Percentiles rank a stretch among this genome's conserved stretches.
These are phyloP conservation scores for Sciaenops ocellatus DNA, from an alignment of 2,797 vertebrate genomes.

Conservation along the genomic window DNA sequence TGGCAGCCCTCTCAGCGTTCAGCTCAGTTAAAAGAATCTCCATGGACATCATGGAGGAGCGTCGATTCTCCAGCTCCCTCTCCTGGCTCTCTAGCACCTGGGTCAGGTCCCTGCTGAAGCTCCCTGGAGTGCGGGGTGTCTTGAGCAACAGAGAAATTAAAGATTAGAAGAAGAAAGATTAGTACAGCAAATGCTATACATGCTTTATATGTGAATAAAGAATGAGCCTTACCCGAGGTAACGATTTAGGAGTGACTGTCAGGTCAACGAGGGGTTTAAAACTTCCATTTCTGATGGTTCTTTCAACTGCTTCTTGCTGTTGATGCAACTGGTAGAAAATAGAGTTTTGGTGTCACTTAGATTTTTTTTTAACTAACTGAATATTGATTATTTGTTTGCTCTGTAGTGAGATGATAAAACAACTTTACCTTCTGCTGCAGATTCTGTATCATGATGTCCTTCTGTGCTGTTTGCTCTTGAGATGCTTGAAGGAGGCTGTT, in stretches of 20 bases:
- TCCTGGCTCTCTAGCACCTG: constrained; percentile 91
- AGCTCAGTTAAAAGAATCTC: constrained; percentile 91
- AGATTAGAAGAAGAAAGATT: not conserved
- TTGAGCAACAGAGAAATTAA: constrained; percentile 36
- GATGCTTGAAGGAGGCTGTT: constrained; percentile 86
- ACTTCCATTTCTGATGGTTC: constrained; percentile 60
- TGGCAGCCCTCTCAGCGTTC: constrained; percentile 89
- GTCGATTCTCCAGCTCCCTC: constrained; percentile 90
- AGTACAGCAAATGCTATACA: not conserved
- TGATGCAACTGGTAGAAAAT: constrained; percentile 71
- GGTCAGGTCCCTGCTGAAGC: constrained; percentile 86
- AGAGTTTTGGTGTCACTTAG: not conserved
- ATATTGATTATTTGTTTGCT: not conserved
- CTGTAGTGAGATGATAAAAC: not conserved
- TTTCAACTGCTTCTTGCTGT: constrained; percentile 77
- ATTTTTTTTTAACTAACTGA: not conserved
- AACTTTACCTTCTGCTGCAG: constrained; percentile 87
- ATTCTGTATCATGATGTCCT: constrained; percentile 87
- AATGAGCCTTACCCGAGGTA: constrained; percentile 69
- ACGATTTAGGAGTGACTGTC: constrained; percentile 73
- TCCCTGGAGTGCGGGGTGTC: constrained; percentile 90
- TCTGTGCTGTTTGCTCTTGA: constrained; percentile 85
- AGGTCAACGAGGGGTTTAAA: constrained; percentile 43
- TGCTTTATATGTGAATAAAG: not conserved
- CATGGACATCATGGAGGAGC: constrained; percentile 90